Base-by-base conservation (phyloP, 2,113 vertebrate species). In the Myiozetetes cayanensis region DNA sequence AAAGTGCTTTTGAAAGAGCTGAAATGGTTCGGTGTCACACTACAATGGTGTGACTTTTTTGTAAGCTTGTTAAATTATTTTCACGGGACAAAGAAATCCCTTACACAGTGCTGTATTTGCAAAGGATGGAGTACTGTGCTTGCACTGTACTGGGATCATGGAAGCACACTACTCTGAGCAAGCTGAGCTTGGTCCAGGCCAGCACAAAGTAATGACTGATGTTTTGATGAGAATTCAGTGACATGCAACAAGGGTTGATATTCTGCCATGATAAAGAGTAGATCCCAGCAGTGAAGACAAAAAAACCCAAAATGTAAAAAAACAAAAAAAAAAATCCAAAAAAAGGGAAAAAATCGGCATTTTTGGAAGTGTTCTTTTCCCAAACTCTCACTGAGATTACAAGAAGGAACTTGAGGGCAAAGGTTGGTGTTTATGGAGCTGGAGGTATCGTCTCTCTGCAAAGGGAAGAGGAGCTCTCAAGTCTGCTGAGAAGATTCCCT, bases 101-200 rank as follows among this genome's bases (percentile, higher is more conserved):
- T 78, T 39, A 15, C 28, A 33, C 50, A 72, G 39, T 22, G 23
- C 10, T 70, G 0, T 30, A 46, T 33, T 52, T 91, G 37, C 15
- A 56, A 58, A 56, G 30, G 37, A 55, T 44, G 2, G 8, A 65
- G 28, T 28, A 14, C 2, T 14, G 28, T 58, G 12, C 28, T 92
- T 70, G 35, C 47, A 28, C 18, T 10, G 4, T 37, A 15, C 25
- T 58, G 43, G 63, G 17, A 58, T 10, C 5, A 13, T 31, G 67
- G 35, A 88, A 52, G 14, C 24, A 35, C 0, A 0, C 17, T 62
- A 25, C 55, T 53, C 10, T 74, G 46, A 70, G 4, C 0, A 7
- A 91, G 39, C 15, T 80, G 35, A 86, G n/a, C 59, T 75, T 85
- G 35, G 25, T 55, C 47, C 37, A 52, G 46, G 14, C 43, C 46